A percentile compares a stretch with the other conserved stretches of the same genome.
phyloP scores from a whole-genome alignment of 2,888 invertebrate species.

The Kryphioiulus occultus region DNA sequence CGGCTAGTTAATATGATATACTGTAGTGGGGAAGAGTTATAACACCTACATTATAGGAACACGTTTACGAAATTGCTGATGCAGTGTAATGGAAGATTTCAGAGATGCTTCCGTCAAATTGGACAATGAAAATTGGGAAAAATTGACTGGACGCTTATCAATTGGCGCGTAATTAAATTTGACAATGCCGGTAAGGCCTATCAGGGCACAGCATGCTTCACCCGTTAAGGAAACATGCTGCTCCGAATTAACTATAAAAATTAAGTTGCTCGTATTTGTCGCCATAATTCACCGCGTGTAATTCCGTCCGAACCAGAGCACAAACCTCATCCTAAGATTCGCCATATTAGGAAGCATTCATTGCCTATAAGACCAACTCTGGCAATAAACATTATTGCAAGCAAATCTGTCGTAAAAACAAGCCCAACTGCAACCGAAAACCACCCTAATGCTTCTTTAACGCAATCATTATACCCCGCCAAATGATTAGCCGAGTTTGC shows the following conservation, averaged over 20 bases:
- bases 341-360: constrained; percentile 31
- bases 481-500: constrained; percentile 24
- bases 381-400: constrained; percentile 21
- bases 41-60: too few relatives aligned
- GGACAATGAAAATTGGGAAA: neutral
- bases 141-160: neutral
- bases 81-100: too few relatives aligned
- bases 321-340: constrained; percentile 25
- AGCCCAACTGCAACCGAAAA: neutral
- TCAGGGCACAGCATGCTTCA: neutral
- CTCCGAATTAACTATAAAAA: neutral
- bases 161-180: neutral
- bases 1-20: too few relatives aligned
- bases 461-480: constrained; percentile 21
- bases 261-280: constrained; percentile 30
- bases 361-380: constrained; percentile 35
- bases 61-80: neutral
- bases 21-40: too few relatives aligned
- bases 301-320: constrained; percentile 24
- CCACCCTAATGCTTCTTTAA: constrained; percentile 35
- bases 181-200: neutral
- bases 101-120: neutral
- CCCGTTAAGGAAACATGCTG: constrained; percentile 35
- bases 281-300: constrained; percentile 9
- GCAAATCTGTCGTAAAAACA: constrained; percentile 25